Base-by-base conservation (phyloP, 2,888 invertebrate genomes). In the Diachrysia chrysitis region DNA sequence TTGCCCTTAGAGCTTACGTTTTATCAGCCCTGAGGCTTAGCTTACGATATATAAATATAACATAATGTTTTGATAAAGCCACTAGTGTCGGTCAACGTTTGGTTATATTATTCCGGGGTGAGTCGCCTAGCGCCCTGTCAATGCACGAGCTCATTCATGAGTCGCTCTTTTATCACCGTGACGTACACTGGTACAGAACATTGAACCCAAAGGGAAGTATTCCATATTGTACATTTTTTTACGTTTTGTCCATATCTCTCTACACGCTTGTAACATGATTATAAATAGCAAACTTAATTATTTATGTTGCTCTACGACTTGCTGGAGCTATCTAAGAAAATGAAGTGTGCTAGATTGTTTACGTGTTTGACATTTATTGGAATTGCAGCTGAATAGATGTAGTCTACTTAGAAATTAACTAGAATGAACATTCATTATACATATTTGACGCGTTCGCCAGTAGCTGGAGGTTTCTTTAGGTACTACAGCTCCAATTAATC, bases 171-270 rank as follows among this genome's bases (percentile, higher is more conserved):
- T 94, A 94, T 94, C 94, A 86, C 85, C 88, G 85, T 92, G 92
- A 93, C 93, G 92, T 92, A 86, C 66, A 73, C 79, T 82, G 73
- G 82, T 78, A 84, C 87, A 91, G 95, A 90, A 89, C 95, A 87
- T 93, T 95, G 95, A 95, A 94, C 95, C 87, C 92, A 88, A 92
- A 91, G 92, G 93, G 94, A 94, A 94, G 92, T 91, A 91, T 90
- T 86, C 85, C 84, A 89, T 90, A 89, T 90, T 92, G 88, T 89
- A 90, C 88, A 90, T 89, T 92, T 92, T 92, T 92, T 88, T 89
- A 85, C 83, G 83, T 85, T 81, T 32, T 76, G 80, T 81, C 79
- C 84, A 88, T 90, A 90, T 87, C 85, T 76, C 85, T 76, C 79
- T 75, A 76, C 67, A 74, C 68, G 63, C 70, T 69, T 56, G 21